phyloP scores from a whole-genome alignment of 2,888 invertebrate genomes.

The Desoria tigrina region DNA sequence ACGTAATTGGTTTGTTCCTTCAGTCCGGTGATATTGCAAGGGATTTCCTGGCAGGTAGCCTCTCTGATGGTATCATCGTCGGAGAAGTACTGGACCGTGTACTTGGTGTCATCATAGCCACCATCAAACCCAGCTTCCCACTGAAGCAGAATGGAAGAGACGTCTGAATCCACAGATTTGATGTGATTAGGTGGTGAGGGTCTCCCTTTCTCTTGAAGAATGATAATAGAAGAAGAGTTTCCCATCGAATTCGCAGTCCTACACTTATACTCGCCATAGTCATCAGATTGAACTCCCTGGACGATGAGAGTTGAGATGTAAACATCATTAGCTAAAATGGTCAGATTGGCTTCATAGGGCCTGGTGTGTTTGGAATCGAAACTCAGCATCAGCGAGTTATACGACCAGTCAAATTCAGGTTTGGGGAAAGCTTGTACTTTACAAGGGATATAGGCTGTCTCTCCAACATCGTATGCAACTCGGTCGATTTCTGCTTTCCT shows the following conservation, averaged over 20 bases:
- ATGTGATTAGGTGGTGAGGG: conserved; percentile 80
- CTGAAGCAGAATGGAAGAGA: conserved; percentile 74
- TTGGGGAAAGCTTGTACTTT: conserved; percentile 88
- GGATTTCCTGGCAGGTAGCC: conserved; percentile 82
- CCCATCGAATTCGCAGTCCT: conserved; percentile 82
- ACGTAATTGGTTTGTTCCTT: conserved; percentile 84
- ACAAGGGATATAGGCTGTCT: conserved; percentile 83
- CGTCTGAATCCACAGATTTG: conserved; percentile 72
- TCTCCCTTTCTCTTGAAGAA: conserved; percentile 80
- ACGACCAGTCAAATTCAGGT: conserved; percentile 90
- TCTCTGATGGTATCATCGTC: conserved; percentile 66
- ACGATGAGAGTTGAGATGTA: conserved; percentile 77
- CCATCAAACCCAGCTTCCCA: conserved; percentile 93
- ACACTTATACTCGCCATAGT: conserved; percentile 90
- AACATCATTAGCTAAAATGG: conserved; percentile 78
- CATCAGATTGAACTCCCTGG: conserved; percentile 73
- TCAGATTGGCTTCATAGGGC: conserved; percentile 76
- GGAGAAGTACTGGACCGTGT: conserved; percentile 76
- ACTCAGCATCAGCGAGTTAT: conserved; percentile 59
- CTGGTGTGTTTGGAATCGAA: conserved; percentile 62
- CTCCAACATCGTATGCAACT: conserved; percentile 81
- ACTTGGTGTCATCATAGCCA: conserved; percentile 80
- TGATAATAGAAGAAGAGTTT: conserved; percentile 62
- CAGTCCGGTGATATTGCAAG: conserved; percentile 81
- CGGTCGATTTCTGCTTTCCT: conserved; percentile 66